Conservation (phyloP, 2,113 vertebrate genomes). For the Nipponia nippon region DNA sequence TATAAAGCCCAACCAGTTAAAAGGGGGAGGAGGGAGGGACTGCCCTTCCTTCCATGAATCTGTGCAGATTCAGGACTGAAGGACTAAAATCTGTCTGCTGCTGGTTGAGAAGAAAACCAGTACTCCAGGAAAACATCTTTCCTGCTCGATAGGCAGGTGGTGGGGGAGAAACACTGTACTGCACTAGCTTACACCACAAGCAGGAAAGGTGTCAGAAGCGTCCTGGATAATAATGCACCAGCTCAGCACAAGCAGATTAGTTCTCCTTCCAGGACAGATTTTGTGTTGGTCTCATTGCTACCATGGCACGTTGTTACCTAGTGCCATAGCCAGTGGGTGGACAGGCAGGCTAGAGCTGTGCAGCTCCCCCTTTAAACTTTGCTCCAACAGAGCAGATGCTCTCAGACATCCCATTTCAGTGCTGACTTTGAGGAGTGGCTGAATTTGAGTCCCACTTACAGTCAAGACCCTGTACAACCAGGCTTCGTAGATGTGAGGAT, state of each 20-base stretch:
- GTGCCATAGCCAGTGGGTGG: neutral
- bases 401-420: neutral
- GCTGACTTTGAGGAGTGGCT: neutral
- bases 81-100: neutral
- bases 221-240: neutral
- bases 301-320: neutral
- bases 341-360: neutral
- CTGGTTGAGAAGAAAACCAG: neutral
- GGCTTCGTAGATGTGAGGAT: neutral
- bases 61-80: neutral
- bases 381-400: neutral
- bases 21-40: neutral
- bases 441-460: neutral
- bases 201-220: neutral
- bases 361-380: neutral
- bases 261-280: neutral
- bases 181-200: neutral
- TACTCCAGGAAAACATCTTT: neutral
- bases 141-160: fast-evolving
- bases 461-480: neutral
- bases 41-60: neutral
- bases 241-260: neutral
- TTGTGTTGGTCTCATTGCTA: neutral
- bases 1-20: neutral
- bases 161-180: fast-evolving